Evolutionary conservation across 1,140 invertebrate species (phyloP), one percentile per base, ranked within the genome.

Genomic region (Caerostris extrusa): DNA sequence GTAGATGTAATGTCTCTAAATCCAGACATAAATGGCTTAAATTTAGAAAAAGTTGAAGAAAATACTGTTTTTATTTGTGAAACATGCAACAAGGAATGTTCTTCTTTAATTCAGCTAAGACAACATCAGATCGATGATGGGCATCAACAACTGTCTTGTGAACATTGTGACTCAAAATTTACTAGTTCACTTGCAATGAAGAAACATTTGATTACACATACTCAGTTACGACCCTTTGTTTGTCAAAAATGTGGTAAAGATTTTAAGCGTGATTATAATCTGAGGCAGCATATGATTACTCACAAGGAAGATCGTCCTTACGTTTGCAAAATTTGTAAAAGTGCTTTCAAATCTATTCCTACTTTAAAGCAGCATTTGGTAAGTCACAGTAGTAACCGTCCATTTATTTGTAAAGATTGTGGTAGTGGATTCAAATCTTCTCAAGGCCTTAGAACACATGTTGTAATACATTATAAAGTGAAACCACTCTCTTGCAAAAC

Each of bases 401-500:
- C 95, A 17, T 94, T 90, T 53, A 83, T 57, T n/a, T 95, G 95
- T 58, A 87, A 94, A 60, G 85, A 93, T 58, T 95, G 95, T 82
- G 94, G 92, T 7, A 94, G 91, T 77, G 90, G 64, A 55, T 95
- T 94, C 93, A 87, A 91, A 19, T 77, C 64, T 3, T 88, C 58
- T 57, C 83, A 94, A 57, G 90, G 86, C 7, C 85, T 94, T 60
- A 90, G 94, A 81, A 81, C 93, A n/a, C 95, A 94, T 64, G 53
- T 77, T 14, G 53, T 69, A 55, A 91, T 94, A 53, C 95, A 95
- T 60, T 91, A 53, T 56, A 87, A 85, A 89, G 91, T 95, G n/a
- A 93, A 95, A 67, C 95, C 95, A 7, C 95, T 95, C 57, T 91
- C 95, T 69, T 95, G 95, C 89, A 96, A 96, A 56, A 96, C 96